Base-by-base conservation (phyloP, 2,797 vertebrate genomes). In the Ctenopoma kingsleyae region DNA sequence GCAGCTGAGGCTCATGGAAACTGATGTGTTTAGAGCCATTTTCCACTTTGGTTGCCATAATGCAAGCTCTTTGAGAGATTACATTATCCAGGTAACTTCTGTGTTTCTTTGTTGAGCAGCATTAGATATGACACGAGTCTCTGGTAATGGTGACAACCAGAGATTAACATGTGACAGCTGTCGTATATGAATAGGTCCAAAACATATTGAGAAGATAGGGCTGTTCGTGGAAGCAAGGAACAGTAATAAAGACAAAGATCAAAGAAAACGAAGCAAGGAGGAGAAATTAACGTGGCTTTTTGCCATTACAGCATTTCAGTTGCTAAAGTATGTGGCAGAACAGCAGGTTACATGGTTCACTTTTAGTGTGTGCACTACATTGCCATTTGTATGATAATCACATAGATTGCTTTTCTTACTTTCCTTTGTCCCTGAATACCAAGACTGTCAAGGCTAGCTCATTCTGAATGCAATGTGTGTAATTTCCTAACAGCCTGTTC, bases 371-470 rank as follows among this genome's bases (percentile, higher is more conserved):
- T 53, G 57, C 57, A 70, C 54, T 36, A 44, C 51, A 67, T 73
- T 69, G 58, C 22, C 43, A 87, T 87, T 86, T 84, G 72, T 75
- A 87, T 87, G 81, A 84, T 84, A 85, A 87, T 87, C 80, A 76
- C 76, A 87, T 63, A 77, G 53, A 82, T 76, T 62, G 59, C 60
- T 78, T 80, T 76, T 38, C 59, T 66, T 74, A 41, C 49, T 76
- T 75, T 76, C 30, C 41, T 32, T 70, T 78, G 70, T 78, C 76
- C 76, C 76, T 78, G 81, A 87, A 81, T 69, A 74, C 62, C 25
- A 80, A 75, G 44, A 61, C 58, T 54, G 27, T 71, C 60, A 76
- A 69, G 66, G 76, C 67, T 36, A 59, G 16, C 61, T 81, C 56
- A 81, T 77, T 70, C 30, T 62, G 22, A 82, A 84, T 78, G 71